phyloP scores from a whole-genome alignment of 2,113 vertebrate species.

The Tachysurus fulvidraco region DNA sequence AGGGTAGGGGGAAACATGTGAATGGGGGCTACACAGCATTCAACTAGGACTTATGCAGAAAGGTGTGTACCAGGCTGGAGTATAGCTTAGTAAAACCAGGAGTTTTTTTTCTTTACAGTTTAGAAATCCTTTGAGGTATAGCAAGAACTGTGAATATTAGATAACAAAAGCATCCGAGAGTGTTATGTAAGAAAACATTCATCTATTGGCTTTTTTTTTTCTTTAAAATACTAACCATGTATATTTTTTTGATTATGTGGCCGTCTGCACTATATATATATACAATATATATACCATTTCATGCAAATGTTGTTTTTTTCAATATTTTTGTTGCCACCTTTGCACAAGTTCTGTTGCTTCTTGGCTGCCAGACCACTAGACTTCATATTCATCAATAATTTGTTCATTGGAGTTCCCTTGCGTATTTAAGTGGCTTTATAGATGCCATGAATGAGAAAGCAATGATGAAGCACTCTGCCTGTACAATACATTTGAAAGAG shows the following conservation, averaged over 20 bases:
- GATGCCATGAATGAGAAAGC: constrained; percentile 44
- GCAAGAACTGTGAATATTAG: neutral
- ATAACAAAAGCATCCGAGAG: neutral
- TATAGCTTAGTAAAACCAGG: neutral
- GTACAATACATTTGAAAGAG: constrained; percentile 7
- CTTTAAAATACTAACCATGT: neutral
- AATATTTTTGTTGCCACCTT: constrained; percentile 26
- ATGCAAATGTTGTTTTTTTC: no score
- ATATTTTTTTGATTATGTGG: neutral
- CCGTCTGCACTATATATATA: neutral
- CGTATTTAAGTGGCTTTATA: constrained; percentile 46
- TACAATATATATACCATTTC: neutral
- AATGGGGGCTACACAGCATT: neutral
- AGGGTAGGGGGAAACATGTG: neutral
- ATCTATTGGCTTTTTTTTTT: neutral
- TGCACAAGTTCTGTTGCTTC: constrained; percentile 14
- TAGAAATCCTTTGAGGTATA: neutral
- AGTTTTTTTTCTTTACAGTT: no score
- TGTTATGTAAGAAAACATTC: neutral
- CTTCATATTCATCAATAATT: constrained; percentile 47
- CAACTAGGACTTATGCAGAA: neutral
- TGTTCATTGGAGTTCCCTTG: constrained; percentile 45
- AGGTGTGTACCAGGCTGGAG: neutral
- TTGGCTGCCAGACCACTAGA: constrained; percentile 24
- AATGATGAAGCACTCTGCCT: constrained; percentile 22